Evolutionary conservation across 92 coral and sea anemone genomes (phyloP), one percentile per base, ranked within the genome.

Genomic region (Bergia sp.): DNA sequence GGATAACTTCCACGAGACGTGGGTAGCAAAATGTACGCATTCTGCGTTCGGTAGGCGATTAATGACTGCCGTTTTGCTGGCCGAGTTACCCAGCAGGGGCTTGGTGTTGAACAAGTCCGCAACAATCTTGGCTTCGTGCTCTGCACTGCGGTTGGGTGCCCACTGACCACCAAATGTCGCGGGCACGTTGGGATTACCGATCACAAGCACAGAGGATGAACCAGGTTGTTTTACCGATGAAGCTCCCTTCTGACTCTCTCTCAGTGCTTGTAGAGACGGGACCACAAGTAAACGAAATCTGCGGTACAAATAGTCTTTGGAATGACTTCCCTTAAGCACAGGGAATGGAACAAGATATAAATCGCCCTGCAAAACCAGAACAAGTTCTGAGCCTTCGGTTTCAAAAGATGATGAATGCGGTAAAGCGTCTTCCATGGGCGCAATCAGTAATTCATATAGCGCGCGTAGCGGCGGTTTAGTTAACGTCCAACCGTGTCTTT

Each of bases 11-110:
- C 99, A 97, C 18, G 98, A 97, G 20, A 96, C 98, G 83, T 97
- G 98, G 20, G 99, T 95, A 18, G 99, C 99, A 90, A 97, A 97
- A 77, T 97, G 99, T 36, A 97, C 94, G 80, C 99, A 97, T 61
- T 95, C 95, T 3, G 97, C 96, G 36, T 90, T 95, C 29, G 94
- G 91, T 1, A 96, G 90, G 42, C 91, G 93, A 72, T 77, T 92
- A 80, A 95, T 88, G 21, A 97, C 93, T 79, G 90, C 94, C 50
- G 84, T 89, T 94, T 95, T 97, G 11, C 94, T 90, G 66, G 99
- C 99, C 42, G 90, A 76, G 85, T 87, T 86, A 40, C 98, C 98
- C 64, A 96, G 95, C 39, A 97, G 94, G 8, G 99, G 98, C 73
- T 93, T 96, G 89, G 94, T 94, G 81, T 89, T 95, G 86, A 97